Base-by-base conservation (phyloP, 2,888 invertebrate genomes). In the Sturmia bella region DNA sequence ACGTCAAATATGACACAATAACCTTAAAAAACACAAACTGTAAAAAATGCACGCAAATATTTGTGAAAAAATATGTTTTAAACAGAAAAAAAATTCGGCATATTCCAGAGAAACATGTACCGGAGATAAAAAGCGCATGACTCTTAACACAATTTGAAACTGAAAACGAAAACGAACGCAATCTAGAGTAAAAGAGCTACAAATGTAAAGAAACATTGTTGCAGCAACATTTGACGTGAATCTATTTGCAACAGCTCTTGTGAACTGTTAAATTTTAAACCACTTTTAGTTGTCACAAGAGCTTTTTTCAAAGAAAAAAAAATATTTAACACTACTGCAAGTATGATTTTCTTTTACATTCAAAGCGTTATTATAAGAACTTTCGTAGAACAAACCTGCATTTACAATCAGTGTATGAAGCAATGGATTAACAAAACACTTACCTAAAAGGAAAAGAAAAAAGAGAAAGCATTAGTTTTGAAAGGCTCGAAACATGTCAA, bases 1-100 rank as follows among this genome's bases (percentile, higher is more conserved):
- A 87, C 87, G 87, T 87, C 86, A 86, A 84, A 84, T 64, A 59
- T 86, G 87, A 85, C 86, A 87, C 85, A 84, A 85, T 84, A 85
- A 85, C 85, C 86, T 85, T 84, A 85, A 86, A 85, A 85, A 80
- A 52, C 63, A 70, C 70, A 80, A 39, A 24, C 54, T 45, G 48
- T 45, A 43, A 24, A 68, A 73, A 61, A 39, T 73, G 66, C 27
- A 79, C 50, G 59, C 61, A 68, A 68, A 59, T 69, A 63, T 56
- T 69, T 50, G 13, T 54, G 41, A 41, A 57, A 72, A 73, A 68
- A 54, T 68, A 17, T 17, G 32, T 37, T 41, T 41, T 19, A 50
- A 63, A 72, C 66, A 56, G 45, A 59, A 37, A 69, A 63, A 63
- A 64, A 70, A 77, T 78, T 68, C 73, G 72, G 78, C 59, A 78